Conservation (phyloP, 2,797 vertebrate genomes). For the Phoxinus dragarum region DNA sequence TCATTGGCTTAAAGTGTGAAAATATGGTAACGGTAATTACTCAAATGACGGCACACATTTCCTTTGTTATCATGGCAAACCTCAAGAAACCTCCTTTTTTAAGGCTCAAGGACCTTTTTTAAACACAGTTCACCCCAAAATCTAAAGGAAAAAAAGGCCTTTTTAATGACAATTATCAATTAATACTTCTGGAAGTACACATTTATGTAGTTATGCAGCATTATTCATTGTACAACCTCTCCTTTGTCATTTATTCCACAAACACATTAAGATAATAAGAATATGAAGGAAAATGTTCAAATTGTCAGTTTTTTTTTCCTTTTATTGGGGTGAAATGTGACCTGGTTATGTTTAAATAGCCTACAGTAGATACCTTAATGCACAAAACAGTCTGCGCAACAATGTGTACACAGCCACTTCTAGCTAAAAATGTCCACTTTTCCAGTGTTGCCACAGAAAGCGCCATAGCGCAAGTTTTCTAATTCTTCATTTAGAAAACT, state of each 20-base stretch:
- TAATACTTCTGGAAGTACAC: not conserved
- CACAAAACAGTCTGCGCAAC: not conserved
- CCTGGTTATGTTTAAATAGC: not conserved
- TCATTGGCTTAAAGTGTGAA: slow-evolving; percentile 55
- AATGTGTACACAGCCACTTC: not conserved
- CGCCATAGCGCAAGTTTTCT: not conserved
- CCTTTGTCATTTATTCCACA: no score
- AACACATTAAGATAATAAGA: not conserved
- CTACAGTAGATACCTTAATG: not conserved
- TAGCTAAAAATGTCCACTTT: not conserved
- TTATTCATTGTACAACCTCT: not conserved
- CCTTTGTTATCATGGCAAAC: not conserved
- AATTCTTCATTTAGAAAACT: not conserved
- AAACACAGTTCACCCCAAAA: slow-evolving; percentile 1
- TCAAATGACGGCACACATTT: not conserved
- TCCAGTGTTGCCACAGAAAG: not conserved
- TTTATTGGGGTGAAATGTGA: not conserved
- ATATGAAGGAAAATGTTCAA: not conserved
- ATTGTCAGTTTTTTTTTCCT: not conserved
- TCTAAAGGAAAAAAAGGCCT: not conserved
- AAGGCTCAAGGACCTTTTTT: no score
- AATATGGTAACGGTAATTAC: slow-evolving; percentile 35
- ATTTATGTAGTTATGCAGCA: not conserved
- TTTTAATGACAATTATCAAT: not conserved
- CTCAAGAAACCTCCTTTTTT: not conserved